Evolutionary conservation across 2,888 invertebrate genomes (phyloP).

Genomic region (Cordilura impudica): DNA sequence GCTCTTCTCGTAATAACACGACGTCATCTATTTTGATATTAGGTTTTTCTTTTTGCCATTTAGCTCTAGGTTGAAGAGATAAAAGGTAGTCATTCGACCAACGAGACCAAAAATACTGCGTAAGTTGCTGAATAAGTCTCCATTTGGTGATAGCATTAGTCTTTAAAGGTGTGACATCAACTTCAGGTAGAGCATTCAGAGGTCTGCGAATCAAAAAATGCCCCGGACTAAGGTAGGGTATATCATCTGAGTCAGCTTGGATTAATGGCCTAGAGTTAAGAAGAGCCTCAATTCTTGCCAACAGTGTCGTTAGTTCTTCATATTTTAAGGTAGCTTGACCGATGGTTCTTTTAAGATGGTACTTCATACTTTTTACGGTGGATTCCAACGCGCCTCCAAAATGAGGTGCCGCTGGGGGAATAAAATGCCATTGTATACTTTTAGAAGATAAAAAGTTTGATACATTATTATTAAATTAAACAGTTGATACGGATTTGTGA

Average conservation of each 20-base stretch:
- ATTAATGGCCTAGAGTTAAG: neutral
- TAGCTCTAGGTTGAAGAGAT: neutral
- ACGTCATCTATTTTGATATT: neutral
- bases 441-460: constrained; percentile 1
- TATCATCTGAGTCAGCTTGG: neutral
- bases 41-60: neutral
- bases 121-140: no score
- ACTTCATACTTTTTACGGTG: neutral
- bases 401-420: neutral
- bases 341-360: neutral
- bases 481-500: neutral
- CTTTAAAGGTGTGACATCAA: no score
- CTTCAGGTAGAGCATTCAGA: neutral
- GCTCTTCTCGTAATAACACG: neutral
- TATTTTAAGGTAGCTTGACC: neutral
- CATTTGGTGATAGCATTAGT: no score
- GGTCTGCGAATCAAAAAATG: neutral
- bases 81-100: no score
- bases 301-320: neutral
- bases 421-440: neutral
- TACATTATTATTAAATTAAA: neutral
- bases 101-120: no score
- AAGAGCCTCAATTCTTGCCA: constrained; percentile 6
- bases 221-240: constrained; percentile 5
- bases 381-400: neutral